A percentile compares a stretch with the other conserved stretches of the same genome.
These are phyloP conservation scores for Botrylloides violaceus DNA, from an alignment of 23 tunicate species.

Conservation along the genomic window DNA sequence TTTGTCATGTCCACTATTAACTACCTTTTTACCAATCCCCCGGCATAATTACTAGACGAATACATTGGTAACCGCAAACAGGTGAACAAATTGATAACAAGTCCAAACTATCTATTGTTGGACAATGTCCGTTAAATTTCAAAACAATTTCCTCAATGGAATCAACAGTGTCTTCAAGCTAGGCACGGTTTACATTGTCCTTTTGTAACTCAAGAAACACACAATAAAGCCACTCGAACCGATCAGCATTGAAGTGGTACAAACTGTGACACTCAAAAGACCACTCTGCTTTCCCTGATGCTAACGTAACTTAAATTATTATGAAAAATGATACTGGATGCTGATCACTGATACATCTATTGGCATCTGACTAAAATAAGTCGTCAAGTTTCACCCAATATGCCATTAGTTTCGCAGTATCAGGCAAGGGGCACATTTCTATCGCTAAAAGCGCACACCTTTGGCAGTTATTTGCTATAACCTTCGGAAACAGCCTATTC, in stretches of 20 bases:
- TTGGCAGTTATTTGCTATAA: too few species aligned
- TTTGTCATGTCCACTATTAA: too few species aligned
- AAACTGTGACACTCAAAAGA: not conserved
- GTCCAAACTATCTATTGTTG: not conserved
- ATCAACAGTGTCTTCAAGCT: not conserved
- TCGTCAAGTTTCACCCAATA: too few species aligned
- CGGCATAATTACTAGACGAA: too few species aligned
- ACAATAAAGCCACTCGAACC: not conserved
- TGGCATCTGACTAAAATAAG: too few species aligned
- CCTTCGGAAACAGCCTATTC: too few species aligned
- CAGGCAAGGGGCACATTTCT: too few species aligned
- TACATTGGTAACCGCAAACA: not conserved
- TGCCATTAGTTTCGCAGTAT: too few species aligned
- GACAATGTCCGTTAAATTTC: conserved; percentile 20
- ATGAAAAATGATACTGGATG: not conserved
- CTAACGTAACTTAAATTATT: not conserved
- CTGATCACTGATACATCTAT: too few species aligned
- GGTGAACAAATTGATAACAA: not conserved
- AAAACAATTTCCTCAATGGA: conserved; percentile 15
- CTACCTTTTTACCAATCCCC: too few species aligned
- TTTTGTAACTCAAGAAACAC: not conserved
- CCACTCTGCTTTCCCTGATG: not conserved
- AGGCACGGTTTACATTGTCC: not conserved
- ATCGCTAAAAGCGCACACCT: too few species aligned
- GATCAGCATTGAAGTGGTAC: not conserved